Percentiles rank a stretch among this genome's conserved stretches.
phyloP scores from a whole-genome alignment of 2,113 vertebrate species.

The Chiloscyllium plagiosum region DNA sequence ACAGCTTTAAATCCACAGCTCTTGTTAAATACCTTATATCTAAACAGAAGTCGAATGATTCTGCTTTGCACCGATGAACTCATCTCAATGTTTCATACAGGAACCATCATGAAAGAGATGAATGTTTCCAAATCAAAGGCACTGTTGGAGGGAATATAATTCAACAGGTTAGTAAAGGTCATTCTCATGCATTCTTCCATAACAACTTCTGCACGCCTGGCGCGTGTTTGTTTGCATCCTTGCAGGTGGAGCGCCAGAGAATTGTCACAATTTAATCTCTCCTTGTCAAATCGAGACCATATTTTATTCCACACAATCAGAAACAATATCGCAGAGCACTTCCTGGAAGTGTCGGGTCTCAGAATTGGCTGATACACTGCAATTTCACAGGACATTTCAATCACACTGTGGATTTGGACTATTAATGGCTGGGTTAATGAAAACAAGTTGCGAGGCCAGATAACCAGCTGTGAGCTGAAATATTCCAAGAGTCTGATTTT shows the following conservation, averaged over 20 bases:
- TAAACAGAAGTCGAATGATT: slow-evolving; percentile 18
- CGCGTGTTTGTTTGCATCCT: slow-evolving; percentile 34
- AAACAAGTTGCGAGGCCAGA: slow-evolving; percentile 44
- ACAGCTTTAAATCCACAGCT: slow-evolving; percentile 30
- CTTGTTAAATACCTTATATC: slow-evolving; percentile 19
- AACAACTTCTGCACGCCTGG: slow-evolving; percentile 38
- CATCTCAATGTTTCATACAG: slow-evolving; percentile 37
- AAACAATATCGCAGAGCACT: slow-evolving; percentile 43
- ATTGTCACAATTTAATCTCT: slow-evolving; percentile 45
- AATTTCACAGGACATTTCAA: slow-evolving; percentile 52
- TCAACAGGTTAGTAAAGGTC: slow-evolving; percentile 40
- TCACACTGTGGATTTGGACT: slow-evolving; percentile 43
- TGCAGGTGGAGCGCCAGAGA: slow-evolving; percentile 32
- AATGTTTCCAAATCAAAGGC: slow-evolving; percentile 35
- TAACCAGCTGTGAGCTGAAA: slow-evolving; percentile 17
- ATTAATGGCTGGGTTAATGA: slow-evolving; percentile 51
- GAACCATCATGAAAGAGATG: slow-evolving; percentile 37
- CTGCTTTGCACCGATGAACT: slow-evolving; percentile 18
- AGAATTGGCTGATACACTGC: slow-evolving; percentile 42
- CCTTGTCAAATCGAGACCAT: slow-evolving; percentile 46
- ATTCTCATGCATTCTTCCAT: slow-evolving; percentile 41
- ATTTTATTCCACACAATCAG: slow-evolving; percentile 52
- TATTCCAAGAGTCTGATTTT: slow-evolving; percentile 28
- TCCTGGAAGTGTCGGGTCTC: slow-evolving; percentile 29
- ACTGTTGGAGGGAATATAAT: slow-evolving; percentile 41